Evolutionary conservation across 2,797 vertebrate species (phyloP).

Genomic region (Alcedo quadribrachys): DNA sequence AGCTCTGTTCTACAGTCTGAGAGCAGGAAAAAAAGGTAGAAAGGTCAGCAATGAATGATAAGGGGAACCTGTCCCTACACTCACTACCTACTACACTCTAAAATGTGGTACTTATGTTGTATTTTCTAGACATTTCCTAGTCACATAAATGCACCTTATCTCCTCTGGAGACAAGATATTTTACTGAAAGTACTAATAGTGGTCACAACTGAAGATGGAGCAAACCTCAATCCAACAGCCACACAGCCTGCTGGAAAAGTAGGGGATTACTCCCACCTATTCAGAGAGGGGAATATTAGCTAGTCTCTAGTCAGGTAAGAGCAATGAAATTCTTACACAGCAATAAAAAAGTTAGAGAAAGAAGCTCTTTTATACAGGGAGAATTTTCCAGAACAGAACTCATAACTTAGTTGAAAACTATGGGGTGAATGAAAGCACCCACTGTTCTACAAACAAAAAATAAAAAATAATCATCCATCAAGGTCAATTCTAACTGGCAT

Average conservation of each 20-base stretch:
- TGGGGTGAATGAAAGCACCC: not conserved
- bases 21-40: not conserved
- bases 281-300: not conserved
- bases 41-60: rapidly evolving
- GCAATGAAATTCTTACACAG: not conserved
- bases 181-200: not conserved
- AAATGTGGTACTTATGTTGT: not conserved
- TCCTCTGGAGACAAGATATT: not conserved
- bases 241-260: not conserved
- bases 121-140: not conserved
- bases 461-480: too few relatives aligned
- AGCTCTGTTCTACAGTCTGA: not conserved
- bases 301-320: not conserved
- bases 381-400: not conserved
- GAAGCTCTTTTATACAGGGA: not conserved
- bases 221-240: not conserved
- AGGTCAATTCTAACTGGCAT: not conserved
- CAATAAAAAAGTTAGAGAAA: not conserved
- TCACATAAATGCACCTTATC: not conserved
- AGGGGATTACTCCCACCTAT: not conserved
- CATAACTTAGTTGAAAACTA: not conserved
- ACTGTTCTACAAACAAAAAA: not conserved
- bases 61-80: not conserved
- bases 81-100: not conserved
- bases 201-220: not conserved